phyloP scores from a whole-genome alignment of 2,888 invertebrate genomes.

The Gymnosoma rotundatum region DNA sequence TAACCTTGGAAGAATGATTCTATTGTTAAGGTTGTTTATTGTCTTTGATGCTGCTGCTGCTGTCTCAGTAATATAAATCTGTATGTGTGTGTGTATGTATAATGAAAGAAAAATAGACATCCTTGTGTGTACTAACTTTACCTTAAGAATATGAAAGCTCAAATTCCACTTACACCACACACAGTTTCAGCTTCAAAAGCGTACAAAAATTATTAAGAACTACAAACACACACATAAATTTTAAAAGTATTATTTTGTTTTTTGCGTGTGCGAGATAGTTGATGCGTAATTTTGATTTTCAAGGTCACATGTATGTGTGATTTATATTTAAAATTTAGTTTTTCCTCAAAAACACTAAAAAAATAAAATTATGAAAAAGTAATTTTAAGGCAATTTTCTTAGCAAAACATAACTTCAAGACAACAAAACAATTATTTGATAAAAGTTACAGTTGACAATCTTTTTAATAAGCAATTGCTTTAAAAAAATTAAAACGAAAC shows the following conservation, averaged over 20 bases:
- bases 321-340: slow-evolving; percentile 45
- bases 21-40: slow-evolving; percentile 53
- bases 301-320: slow-evolving; percentile 49
- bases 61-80: slow-evolving; percentile 29
- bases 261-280: slow-evolving; percentile 22
- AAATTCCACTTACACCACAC: background rate
- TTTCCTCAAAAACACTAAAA: background rate
- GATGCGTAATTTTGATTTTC: slow-evolving; percentile 48
- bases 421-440: no score
- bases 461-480: slow-evolving; percentile 42
- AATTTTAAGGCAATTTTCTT: slow-evolving; percentile 15
- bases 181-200: no score
- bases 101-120: slow-evolving; percentile 40
- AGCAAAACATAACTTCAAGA: no score
- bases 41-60: slow-evolving; percentile 1
- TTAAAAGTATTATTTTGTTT: background rate
- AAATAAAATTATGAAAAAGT: slow-evolving; percentile 41
- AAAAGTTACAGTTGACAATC: slow-evolving; percentile 36
- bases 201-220: no score
- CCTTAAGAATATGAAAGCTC: background rate
- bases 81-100: background rate
- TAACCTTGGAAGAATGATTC: slow-evolving; percentile 64
- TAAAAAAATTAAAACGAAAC: background rate
- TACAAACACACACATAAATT: background rate
- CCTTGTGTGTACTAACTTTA: background rate